These are phyloP conservation scores for Heliopora coerulea DNA, from an alignment of 92 coral and sea anemone species.

Conservation along the genomic window DNA sequence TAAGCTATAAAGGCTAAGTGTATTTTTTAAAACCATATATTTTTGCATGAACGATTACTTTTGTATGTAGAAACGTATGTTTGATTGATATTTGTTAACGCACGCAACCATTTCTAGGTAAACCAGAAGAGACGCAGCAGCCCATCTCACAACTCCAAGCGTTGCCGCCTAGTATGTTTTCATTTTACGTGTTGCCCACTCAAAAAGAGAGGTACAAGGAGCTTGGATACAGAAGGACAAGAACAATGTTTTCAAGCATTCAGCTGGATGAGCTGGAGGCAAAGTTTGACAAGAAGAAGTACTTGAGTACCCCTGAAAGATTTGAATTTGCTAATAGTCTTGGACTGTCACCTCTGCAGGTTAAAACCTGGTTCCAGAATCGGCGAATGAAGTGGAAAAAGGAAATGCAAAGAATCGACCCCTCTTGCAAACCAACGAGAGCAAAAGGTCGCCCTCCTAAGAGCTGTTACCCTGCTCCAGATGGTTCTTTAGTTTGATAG, in stretches of 20 bases:
- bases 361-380: constrained; percentile 97
- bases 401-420: constrained; percentile 7
- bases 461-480: not conserved
- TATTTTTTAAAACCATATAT: no score
- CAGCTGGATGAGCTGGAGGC: constrained; percentile 78
- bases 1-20: no score
- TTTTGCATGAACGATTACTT: no score
- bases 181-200: constrained; percentile 19
- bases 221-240: constrained; percentile 47
- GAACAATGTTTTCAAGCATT: constrained; percentile 80
- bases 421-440: constrained; percentile 22
- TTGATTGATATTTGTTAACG: no score
- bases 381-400: constrained; percentile 93
- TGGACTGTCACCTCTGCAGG: constrained; percentile 69
- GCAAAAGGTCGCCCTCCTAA: constrained; percentile 33
- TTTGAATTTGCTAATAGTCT: constrained; percentile 73
- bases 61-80: no score
- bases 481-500: no score
- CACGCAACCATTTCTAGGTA: not conserved
- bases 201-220: constrained; percentile 13
- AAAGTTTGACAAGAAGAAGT: constrained; percentile 62
- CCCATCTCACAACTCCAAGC: not conserved
- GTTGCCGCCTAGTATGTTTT: constrained; percentile 28
- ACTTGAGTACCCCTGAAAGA: constrained; percentile 79
- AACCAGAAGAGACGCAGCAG: not conserved